phyloP scores from a whole-genome alignment of 2,797 vertebrate genomes.

The Semotilus atromaculatus region DNA sequence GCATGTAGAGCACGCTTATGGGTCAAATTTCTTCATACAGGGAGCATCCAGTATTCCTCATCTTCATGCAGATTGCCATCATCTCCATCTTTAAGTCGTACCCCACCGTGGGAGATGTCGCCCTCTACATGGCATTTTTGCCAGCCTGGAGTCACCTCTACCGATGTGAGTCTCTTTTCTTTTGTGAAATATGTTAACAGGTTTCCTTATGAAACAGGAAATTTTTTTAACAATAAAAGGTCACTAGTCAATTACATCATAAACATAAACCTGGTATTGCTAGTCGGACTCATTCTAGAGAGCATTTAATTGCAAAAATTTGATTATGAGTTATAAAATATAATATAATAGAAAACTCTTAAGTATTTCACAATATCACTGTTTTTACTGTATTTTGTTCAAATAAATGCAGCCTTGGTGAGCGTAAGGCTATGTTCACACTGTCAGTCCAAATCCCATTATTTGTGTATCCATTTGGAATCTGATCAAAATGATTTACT shows the following conservation, averaged over 20 bases:
- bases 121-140: slow-evolving; percentile 95
- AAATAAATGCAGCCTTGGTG: background rate
- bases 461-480: no score
- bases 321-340: no score
- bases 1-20: background rate
- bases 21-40: slow-evolving; percentile 67
- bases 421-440: background rate
- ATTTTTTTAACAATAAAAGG: background rate
- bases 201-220: background rate
- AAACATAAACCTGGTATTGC: background rate
- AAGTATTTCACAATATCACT: background rate
- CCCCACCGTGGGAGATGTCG: slow-evolving; percentile 93
- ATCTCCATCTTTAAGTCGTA: slow-evolving; percentile 99
- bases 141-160: slow-evolving; percentile 95
- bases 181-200: background rate
- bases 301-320: background rate
- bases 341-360: no score
- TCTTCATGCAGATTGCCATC: slow-evolving; percentile 95
- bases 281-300: background rate
- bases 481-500: no score
- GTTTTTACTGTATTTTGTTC: background rate
- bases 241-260: background rate
- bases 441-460: no score
- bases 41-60: slow-evolving; percentile 95
- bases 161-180: slow-evolving; percentile 85